Evolutionary conservation across 2,113 vertebrate species (phyloP).

Genomic region (Epinephelus moara): DNA sequence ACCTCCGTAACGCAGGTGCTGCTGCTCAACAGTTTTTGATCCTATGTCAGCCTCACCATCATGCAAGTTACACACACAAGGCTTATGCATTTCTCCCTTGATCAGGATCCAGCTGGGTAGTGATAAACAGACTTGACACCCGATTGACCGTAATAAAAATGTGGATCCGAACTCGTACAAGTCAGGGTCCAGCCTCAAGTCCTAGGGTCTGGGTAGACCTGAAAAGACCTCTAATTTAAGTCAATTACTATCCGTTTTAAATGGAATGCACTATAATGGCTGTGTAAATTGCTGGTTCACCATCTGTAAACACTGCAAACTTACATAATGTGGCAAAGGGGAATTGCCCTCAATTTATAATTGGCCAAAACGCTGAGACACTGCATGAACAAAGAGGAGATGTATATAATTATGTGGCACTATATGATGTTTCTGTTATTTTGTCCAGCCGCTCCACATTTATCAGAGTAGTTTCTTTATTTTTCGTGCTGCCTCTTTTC

Average conservation of each 20-base stretch:
- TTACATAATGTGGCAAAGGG: background rate
- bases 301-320: background rate
- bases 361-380: background rate
- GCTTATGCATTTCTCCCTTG: no score
- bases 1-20: no score
- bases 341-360: background rate
- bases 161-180: no score
- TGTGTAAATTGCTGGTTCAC: background rate
- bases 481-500: background rate
- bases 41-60: no score
- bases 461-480: background rate
- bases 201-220: no score
- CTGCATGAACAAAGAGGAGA: background rate
- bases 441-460: background rate
- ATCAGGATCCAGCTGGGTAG: no score
- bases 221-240: background rate
- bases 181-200: no score
- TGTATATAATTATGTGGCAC: background rate
- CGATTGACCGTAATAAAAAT: no score
- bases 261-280: background rate
- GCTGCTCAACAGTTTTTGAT: no score
- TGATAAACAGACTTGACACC: no score
- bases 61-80: no score
- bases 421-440: conserved; percentile 7
- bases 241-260: background rate